Evolutionary conservation across 2,888 invertebrate genomes (phyloP).

Genomic region (Sminthurinus aureus): DNA sequence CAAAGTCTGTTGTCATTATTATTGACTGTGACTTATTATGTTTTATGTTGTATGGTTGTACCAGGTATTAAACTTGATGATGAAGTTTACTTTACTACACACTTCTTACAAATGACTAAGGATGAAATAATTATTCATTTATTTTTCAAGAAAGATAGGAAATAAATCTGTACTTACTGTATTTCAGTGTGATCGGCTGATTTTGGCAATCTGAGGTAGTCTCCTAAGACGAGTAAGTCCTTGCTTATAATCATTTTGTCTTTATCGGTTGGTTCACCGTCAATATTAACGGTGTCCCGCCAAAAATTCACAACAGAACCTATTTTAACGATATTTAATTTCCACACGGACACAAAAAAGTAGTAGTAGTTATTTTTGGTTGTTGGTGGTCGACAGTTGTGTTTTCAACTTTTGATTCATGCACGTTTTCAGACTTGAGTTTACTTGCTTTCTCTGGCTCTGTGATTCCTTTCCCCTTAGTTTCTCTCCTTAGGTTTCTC

Average conservation of each 20-base stretch:
- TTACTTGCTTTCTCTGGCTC: not conserved
- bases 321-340: conserved; percentile 38
- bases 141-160: conserved; percentile 15
- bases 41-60: no score
- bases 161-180: conserved; percentile 50
- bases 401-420: no score
- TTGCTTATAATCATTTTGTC: conserved; percentile 58
- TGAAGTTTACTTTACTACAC: no score
- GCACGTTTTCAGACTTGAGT: not conserved
- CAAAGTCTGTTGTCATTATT: no score
- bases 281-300: conserved; percentile 30
- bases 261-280: conserved; percentile 19
- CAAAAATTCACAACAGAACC: conserved; percentile 41
- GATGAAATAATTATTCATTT: not conserved
- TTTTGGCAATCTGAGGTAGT: conserved; percentile 59
- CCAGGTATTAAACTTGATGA: no score
- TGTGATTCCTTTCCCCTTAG: not conserved
- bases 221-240: conserved; percentile 58
- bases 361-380: not conserved
- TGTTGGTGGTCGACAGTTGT: no score
- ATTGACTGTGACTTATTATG: no score
- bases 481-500: not conserved
- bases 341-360: conserved; percentile 12
- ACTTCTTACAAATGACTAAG: not conserved
- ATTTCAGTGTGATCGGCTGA: conserved; percentile 55